These are phyloP conservation scores for Nezara viridula DNA, from an alignment of 2,888 invertebrate species.

Conservation along the genomic window DNA sequence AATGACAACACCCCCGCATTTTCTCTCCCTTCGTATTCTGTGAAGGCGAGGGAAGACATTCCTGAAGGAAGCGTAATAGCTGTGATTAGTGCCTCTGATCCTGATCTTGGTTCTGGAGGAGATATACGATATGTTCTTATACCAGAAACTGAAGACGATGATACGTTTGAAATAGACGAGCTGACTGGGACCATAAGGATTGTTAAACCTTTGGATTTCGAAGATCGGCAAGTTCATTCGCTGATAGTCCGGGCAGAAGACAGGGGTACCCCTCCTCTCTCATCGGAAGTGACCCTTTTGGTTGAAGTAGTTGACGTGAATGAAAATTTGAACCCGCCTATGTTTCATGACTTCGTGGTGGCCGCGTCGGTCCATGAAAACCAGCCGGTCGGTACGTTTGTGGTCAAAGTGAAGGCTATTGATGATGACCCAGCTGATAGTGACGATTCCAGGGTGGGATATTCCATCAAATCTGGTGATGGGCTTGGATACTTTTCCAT, in stretches of 20 bases:
- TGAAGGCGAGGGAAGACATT: slow-evolving; percentile 91
- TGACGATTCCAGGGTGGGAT: slow-evolving; percentile 86
- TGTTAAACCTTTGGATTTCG: slow-evolving; percentile 85
- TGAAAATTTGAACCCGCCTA: slow-evolving; percentile 89
- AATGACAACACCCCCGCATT: slow-evolving; percentile 92
- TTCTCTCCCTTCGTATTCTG: slow-evolving; percentile 79
- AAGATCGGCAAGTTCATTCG: slow-evolving; percentile 90
- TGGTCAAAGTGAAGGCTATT: slow-evolving; percentile 82
- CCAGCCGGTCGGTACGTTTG: slow-evolving; percentile 81
- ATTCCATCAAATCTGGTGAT: slow-evolving; percentile 89
- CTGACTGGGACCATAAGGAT: slow-evolving; percentile 89
- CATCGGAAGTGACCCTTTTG: slow-evolving; percentile 83
- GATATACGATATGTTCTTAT: slow-evolving; percentile 82
- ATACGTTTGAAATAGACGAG: slow-evolving; percentile 85
- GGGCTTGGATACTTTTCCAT: slow-evolving; percentile 94
- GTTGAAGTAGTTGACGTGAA: slow-evolving; percentile 94
- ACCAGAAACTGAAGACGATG: slow-evolving; percentile 68
- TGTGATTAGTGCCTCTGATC: slow-evolving; percentile 85
- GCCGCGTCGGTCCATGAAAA: slow-evolving; percentile 85
- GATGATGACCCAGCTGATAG: slow-evolving; percentile 86
- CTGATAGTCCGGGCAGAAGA: slow-evolving; percentile 88
- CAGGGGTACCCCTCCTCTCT: slow-evolving; percentile 85
- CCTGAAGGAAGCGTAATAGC: slow-evolving; percentile 90
- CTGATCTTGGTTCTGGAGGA: slow-evolving; percentile 88
- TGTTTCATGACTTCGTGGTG: slow-evolving; percentile 85